phyloP scores from a whole-genome alignment of 2,797 vertebrate species.

The Crenuchus spilurus region DNA sequence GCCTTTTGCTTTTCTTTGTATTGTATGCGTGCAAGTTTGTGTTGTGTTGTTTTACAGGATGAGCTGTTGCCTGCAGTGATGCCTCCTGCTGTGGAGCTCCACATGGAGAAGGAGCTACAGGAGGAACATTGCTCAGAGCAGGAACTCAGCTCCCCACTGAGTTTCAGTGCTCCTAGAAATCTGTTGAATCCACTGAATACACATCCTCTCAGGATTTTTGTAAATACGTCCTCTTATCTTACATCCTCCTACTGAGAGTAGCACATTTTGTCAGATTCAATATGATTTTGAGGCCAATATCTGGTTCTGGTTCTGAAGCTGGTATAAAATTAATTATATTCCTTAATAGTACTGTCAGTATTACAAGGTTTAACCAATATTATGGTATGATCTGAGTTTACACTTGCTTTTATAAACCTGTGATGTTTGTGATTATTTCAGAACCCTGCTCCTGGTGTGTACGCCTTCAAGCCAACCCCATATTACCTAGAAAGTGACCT shows the following conservation, averaged over 20 bases:
- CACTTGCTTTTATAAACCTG: background rate
- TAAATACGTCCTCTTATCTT: conserved; percentile 51
- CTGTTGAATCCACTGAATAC: conserved; percentile 61
- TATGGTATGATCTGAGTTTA: background rate
- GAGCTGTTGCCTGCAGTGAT: conserved; percentile 43
- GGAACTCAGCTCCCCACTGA: conserved; percentile 42
- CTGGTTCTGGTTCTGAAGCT: too few species aligned
- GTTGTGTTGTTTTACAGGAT: conserved; percentile 55
- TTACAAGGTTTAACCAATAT: background rate
- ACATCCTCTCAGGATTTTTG: conserved; percentile 78
- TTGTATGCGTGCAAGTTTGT: background rate
- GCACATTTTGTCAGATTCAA: background rate
- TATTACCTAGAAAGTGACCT: conserved; percentile 81
- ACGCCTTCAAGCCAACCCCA: conserved; percentile 75
- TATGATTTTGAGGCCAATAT: too few species aligned
- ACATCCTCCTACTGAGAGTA: too few species aligned
- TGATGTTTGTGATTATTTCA: conserved; percentile 57
- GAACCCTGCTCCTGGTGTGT: conserved; percentile 87
- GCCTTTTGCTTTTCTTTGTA: background rate
- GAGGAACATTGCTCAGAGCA: conserved; percentile 24
- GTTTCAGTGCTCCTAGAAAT: conserved; percentile 66
- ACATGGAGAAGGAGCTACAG: conserved; percentile 25
- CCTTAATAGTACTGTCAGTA: background rate
- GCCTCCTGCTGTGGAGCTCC: background rate
- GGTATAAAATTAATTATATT: background rate